phyloP scores from a whole-genome alignment of 2,113 vertebrate genomes.

The Eleginops maclovinus region DNA sequence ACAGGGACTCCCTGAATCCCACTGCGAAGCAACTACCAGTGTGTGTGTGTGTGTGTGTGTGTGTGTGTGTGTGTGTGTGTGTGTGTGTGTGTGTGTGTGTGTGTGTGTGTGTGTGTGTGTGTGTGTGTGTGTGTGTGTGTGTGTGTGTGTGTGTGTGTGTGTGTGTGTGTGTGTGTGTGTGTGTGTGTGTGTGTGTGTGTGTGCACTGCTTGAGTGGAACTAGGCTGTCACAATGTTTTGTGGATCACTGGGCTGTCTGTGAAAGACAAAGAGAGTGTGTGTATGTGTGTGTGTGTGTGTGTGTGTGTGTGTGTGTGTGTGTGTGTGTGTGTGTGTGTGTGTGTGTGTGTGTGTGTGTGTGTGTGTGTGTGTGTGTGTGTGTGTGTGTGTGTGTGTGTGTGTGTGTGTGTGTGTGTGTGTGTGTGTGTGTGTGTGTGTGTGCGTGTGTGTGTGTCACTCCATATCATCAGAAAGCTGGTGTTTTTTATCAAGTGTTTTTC shows the following conservation, averaged over 20 bases:
- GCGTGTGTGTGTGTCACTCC: conserved; percentile 23
- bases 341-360: no score
- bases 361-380: no score
- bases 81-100: no score
- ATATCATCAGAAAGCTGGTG: conserved; percentile 41
- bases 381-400: no score
- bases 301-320: no score
- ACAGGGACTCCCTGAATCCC: conserved; percentile 19
- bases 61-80: background rate
- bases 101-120: conserved; percentile 44
- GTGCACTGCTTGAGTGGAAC: conserved; percentile 6
- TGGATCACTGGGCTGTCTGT: conserved; percentile 58
- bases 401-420: no score
- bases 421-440: no score
- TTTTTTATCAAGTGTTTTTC: conserved; percentile 47
- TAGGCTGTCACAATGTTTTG: conserved; percentile 66
- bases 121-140: background rate
- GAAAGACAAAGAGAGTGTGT: conserved; percentile 45
- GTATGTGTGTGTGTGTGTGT: conserved; percentile 46
- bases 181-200: background rate
- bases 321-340: no score
- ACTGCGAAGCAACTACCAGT: conserved; percentile 13
- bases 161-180: conserved; percentile 2
- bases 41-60: background rate
- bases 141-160: background rate